Evolutionary conservation across 1,140 invertebrate species (phyloP).

Genomic region (Sinella curviseta): DNA sequence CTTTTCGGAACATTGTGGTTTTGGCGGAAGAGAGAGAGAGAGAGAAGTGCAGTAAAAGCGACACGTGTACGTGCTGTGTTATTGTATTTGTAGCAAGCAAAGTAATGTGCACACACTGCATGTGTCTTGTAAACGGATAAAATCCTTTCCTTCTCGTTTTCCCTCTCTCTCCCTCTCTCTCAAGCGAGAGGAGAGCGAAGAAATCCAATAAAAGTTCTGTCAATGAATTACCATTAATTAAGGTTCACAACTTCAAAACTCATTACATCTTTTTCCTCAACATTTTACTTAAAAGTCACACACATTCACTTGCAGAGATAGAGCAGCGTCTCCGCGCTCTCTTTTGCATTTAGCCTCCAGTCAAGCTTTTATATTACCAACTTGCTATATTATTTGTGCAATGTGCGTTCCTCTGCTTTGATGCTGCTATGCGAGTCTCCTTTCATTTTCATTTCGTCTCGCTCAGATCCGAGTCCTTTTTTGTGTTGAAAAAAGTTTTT

Average conservation of each 20-base stretch:
- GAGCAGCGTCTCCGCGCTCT: no score
- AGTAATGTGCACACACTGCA: background rate
- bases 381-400: no score
- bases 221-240: constrained; percentile 28
- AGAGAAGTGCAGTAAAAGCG: no score
- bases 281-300: constrained; percentile 20
- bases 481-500: background rate
- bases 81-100: no score
- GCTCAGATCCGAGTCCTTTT: background rate
- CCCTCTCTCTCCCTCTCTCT: background rate
- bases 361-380: no score
- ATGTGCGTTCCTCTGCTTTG: no score
- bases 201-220: constrained; percentile 22
- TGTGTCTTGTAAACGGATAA: background rate
- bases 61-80: no score
- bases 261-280: constrained; percentile 23
- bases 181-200: background rate
- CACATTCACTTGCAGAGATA: no score
- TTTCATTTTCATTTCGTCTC: constrained; percentile 12
- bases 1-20: no score
- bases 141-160: background rate
- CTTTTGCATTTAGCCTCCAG: background rate
- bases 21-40: no score
- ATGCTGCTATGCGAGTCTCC: background rate
- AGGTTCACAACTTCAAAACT: constrained; percentile 21